Evolutionary conservation across 2,888 invertebrate genomes (phyloP), one percentile per base, ranked within the genome.

Genomic region (Euplagia quadripunctaria): DNA sequence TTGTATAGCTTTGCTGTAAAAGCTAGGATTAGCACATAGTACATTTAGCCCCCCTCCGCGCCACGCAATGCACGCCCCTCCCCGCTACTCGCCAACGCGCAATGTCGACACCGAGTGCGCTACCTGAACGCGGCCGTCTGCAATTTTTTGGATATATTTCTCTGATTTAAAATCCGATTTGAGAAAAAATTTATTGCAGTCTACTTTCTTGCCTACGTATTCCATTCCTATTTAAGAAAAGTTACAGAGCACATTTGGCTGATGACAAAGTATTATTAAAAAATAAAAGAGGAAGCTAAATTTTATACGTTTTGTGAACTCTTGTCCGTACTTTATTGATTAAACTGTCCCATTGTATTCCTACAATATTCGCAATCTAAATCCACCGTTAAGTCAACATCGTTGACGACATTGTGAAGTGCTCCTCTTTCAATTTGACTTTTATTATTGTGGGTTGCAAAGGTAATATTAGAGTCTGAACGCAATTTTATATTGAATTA

Each of bases 261-360:
- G 9, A 9, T 58, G 55, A 58, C 9, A n/a, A 4, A n/a, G n/a
- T 11, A n/a, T 5, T 17, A 17, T 7, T 17, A 52, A 17, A 17
- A 52, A 14, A 12, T 14, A 8, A 55, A n/a, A 55, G n/a, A 20
- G 12, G 0, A 31, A 31, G 11, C 14, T 0, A 31, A 5, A 31
- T 31, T 31, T 31, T 61, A 12, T 61, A 31, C 14, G 42, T 64
- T 64, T 64, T 42, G 16, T 20, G 5, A 42, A 4, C 17, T 11
- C 12, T 6, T 3, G 1, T 64, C 41, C 17, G 2, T 17, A 42
- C 9, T 17, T 64, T 43, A 42, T 64, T 64, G 64, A 64, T 64
- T 64, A 43, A 17, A 17, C 43, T 64, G 64, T 64, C 11, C 43
- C n/a, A 64, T 64, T 64, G 64, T 64, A 43, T 43, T 43, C 64